phyloP scores from a whole-genome alignment of 2,888 invertebrate species.

The Epiblema foenella region DNA sequence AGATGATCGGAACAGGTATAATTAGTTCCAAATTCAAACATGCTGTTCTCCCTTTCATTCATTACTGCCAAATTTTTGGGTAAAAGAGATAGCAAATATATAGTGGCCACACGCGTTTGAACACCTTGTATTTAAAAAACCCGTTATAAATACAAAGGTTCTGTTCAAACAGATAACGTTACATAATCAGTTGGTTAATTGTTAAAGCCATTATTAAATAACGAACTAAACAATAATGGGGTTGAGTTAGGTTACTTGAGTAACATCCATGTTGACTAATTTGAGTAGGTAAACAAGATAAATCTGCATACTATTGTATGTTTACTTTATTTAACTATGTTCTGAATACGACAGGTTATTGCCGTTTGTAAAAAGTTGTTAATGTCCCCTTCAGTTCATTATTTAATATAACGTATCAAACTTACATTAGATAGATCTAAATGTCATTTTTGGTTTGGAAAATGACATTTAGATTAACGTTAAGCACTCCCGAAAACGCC shows the following conservation, averaged over 20 bases:
- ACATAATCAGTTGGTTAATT: slow-evolving; percentile 20
- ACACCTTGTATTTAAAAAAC: slow-evolving; percentile 31
- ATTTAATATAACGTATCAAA: too few species aligned
- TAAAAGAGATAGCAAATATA: background rate
- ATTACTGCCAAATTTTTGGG: background rate
- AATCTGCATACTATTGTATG: background rate
- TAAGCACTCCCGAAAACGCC: too few species aligned
- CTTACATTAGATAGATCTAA: too few species aligned
- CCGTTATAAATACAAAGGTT: background rate
- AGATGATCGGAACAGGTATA: slow-evolving; percentile 53
- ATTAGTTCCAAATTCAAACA: slow-evolving; percentile 13
- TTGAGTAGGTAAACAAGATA: slow-evolving; percentile 21
- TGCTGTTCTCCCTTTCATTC: background rate
- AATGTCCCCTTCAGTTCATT: background rate
- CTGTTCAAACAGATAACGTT: slow-evolving; percentile 14
- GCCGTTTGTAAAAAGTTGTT: background rate
- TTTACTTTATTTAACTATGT: background rate
- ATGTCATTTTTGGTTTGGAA: too few species aligned
- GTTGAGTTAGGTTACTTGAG: slow-evolving; percentile 22
- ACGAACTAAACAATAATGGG: slow-evolving; percentile 5
- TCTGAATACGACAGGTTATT: background rate
- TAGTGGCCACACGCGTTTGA: slow-evolving; percentile 6
- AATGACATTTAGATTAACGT: too few species aligned
- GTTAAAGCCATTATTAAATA: slow-evolving; percentile 12
- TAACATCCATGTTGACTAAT: slow-evolving; percentile 5